Conservation (phyloP, 2,797 vertebrate genomes). For the Ciconia nigra region DNA sequence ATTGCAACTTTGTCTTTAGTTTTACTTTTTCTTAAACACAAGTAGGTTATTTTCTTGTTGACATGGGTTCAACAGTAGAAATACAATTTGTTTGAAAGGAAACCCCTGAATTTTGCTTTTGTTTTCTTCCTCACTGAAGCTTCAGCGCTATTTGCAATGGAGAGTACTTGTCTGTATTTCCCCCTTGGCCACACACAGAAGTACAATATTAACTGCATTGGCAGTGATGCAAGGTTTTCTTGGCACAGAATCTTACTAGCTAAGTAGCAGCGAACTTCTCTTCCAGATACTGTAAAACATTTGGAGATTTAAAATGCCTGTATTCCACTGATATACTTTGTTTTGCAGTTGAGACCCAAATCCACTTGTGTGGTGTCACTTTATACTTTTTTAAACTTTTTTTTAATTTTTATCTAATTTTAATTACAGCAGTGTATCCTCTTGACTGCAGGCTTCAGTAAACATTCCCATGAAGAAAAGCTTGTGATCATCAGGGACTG, state of each 20-base stretch:
- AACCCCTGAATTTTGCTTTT: background rate
- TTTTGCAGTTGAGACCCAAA: background rate
- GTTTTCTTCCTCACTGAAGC: background rate
- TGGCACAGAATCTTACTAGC: background rate
- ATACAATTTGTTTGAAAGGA: background rate
- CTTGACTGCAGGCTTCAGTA: background rate
- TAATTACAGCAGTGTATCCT: background rate
- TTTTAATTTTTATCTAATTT: background rate
- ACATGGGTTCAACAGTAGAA: background rate
- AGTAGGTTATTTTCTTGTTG: background rate
- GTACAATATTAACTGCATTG: background rate
- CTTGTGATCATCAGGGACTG: background rate
- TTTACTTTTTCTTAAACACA: background rate
- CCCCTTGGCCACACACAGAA: background rate
- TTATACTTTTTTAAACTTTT: background rate
- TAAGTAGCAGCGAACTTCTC: background rate
- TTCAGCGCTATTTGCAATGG: rapidly evolving
- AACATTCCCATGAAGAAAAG: background rate
- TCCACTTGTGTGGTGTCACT: background rate
- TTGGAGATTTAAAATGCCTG: background rate
- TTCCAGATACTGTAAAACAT: background rate
- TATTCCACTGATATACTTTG: background rate
- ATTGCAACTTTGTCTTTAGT: background rate
- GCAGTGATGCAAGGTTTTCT: background rate
- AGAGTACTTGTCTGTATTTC: background rate